These are phyloP conservation scores for Hapalemur alaotrensis DNA, from an alignment of 2,797 vertebrate species.

Conservation along the genomic window DNA sequence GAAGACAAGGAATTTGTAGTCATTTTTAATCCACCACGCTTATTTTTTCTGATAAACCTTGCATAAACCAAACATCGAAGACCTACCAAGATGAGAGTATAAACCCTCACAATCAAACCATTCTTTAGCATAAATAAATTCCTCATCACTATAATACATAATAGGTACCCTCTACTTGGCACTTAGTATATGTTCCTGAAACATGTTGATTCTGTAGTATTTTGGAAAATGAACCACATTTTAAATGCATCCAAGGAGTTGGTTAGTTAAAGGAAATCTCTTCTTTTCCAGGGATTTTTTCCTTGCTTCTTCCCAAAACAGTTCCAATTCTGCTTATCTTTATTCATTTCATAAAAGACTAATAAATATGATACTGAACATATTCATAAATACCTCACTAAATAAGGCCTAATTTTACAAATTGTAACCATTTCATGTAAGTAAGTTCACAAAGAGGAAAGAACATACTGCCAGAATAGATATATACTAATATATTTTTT, in stretches of 20 bases:
- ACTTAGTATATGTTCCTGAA: neutral
- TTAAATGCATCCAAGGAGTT: neutral
- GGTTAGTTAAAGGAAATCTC: neutral
- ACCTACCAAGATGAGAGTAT: neutral
- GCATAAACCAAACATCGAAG: neutral
- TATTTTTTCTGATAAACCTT: neutral
- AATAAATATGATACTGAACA: neutral
- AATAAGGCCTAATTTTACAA: constrained; percentile 16
- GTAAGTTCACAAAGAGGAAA: neutral
- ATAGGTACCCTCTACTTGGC: neutral
- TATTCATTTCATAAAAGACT: constrained; percentile 21
- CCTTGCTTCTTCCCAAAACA: neutral
- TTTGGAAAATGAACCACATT: constrained; percentile 10
- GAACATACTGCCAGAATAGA: neutral
- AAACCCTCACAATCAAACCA: neutral
- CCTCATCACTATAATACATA: neutral
- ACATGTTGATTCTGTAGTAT: neutral
- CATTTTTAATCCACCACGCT: neutral
- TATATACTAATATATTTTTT: neutral
- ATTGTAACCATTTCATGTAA: neutral
- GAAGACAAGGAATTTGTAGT: neutral
- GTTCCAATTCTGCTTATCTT: neutral
- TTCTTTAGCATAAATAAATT: neutral
- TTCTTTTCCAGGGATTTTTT: neutral
- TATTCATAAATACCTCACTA: neutral